Base-by-base conservation (phyloP, 92 coral and sea anemone genomes). In the Epizoanthus ramosus region DNA sequence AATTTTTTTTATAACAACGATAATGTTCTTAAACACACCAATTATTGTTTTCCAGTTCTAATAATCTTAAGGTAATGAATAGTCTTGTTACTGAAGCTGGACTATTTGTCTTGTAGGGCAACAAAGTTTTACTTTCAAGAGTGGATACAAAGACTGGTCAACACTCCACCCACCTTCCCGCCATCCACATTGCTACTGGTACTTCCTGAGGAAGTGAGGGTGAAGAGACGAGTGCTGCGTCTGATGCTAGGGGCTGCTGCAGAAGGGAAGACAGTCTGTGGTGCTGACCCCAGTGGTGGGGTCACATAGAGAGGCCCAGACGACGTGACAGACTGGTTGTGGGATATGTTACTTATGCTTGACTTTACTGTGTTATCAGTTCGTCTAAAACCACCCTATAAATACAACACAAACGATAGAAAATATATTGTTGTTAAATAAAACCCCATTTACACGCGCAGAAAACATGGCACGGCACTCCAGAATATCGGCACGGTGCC, bases 151-250 rank as follows among this genome's bases (percentile, higher is more conserved):
- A n/a, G 6, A 19, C 57, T 79, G n/a, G 8, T 57, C 4, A 6
- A 19, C 71, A n/a, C 54, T 28, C 6, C 79, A 59, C 59, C 33
- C 8, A 83, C 86, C 59, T 53, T 71, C 74, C 47, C 69, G 8
- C 87, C 25, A 59, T 85, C 92, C 23, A 89, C 25, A 15, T 73
- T 87, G 57, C 81, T 84, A 18, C 85, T 88, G 74, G 82, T 80
- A 65, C 80, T 74, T 35, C 83, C 69, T 22, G 83, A 89, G 64
- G 97, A 88, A 64, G 87, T 80, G 75, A 91, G 92, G 12, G 94
- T 88, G 80, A 96, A 96, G 63, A 96, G 89, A 21, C 99, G 73
- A 35, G 98, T 85, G 75, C 99, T 96, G 57, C 99, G 97, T 24
- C 99, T 87, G 8, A 96, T 95, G 73, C 93, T 91, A 18, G 90